Evolutionary conservation across 2,797 vertebrate genomes (phyloP).

Genomic region (Spinibarbus caldwelli): DNA sequence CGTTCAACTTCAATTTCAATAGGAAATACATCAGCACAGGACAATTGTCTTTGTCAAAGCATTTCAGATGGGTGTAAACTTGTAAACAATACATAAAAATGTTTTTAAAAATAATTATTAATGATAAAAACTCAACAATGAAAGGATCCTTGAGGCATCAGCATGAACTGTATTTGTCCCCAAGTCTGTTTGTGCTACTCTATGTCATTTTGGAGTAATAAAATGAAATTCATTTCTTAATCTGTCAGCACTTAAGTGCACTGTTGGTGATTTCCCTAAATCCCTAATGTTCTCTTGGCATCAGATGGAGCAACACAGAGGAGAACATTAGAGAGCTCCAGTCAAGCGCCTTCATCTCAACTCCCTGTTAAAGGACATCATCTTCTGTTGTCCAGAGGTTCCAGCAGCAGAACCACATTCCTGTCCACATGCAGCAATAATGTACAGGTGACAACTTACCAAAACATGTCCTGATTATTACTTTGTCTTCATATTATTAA

Average conservation of each 20-base stretch:
- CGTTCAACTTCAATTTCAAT: too few species aligned
- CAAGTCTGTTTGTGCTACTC: background rate
- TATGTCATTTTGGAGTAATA: background rate
- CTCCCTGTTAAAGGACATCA: constrained; percentile 61
- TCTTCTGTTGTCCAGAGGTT: constrained; percentile 71
- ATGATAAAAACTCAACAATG: background rate
- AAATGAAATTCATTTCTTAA: background rate
- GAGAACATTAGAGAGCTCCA: constrained; percentile 66
- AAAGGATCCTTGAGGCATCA: background rate
- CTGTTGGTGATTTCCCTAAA: background rate
- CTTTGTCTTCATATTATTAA: background rate
- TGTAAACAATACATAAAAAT: background rate
- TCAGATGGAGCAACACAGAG: constrained; percentile 68
- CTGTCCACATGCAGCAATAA: constrained; percentile 68
- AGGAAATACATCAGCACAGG: background rate
- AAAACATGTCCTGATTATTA: constrained; percentile 14
- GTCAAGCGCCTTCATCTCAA: constrained; percentile 61
- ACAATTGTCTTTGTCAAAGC: background rate
- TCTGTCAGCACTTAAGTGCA: constrained; percentile 8
- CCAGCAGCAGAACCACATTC: constrained; percentile 69
- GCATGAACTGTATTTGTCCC: background rate
- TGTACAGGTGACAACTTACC: constrained; percentile 71
- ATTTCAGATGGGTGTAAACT: background rate
- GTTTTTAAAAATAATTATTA: background rate
- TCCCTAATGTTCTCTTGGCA: constrained; percentile 19